Conservation (phyloP, 2,113 vertebrate species). For the Paraplagusia blochii region DNA sequence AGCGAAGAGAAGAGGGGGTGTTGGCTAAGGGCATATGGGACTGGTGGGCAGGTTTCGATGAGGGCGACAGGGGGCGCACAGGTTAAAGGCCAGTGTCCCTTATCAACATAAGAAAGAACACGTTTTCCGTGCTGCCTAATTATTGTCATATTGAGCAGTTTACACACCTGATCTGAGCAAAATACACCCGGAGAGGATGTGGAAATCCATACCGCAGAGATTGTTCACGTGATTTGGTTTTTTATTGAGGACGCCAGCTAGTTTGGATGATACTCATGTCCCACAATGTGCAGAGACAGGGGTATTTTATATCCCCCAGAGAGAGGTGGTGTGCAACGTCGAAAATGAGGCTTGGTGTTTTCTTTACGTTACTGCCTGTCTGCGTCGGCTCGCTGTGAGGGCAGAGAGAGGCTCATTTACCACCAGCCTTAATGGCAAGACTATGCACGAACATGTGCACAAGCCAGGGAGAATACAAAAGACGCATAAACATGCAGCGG, state of each 20-base stretch:
- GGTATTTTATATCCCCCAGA: slow-evolving; percentile 62
- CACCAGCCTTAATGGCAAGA: slow-evolving; percentile 35
- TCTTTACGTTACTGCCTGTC: slow-evolving; percentile 46
- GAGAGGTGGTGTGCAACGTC: slow-evolving; percentile 62
- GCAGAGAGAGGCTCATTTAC: slow-evolving; percentile 58
- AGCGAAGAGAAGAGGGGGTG: slow-evolving; percentile 15
- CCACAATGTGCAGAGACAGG: slow-evolving; percentile 57
- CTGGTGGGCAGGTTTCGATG: slow-evolving; percentile 20
- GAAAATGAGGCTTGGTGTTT: slow-evolving; percentile 65
- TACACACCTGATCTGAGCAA: slow-evolving; percentile 69
- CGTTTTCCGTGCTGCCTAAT: slow-evolving; percentile 68
- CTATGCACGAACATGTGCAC: slow-evolving; percentile 29
- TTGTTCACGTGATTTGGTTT: slow-evolving; percentile 54
- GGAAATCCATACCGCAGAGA: slow-evolving; percentile 64
- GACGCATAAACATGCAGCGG: too few relatives aligned
- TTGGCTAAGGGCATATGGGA: slow-evolving; percentile 55
- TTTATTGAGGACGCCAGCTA: slow-evolving; percentile 65
- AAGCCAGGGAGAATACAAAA: slow-evolving; percentile 24
- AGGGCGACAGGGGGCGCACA: slow-evolving; percentile 55
- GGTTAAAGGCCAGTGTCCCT: slow-evolving; percentile 75
- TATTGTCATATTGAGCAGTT: slow-evolving; percentile 79
- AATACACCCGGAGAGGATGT: slow-evolving; percentile 62
- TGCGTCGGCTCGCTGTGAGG: slow-evolving; percentile 53
- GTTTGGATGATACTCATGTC: slow-evolving; percentile 68
- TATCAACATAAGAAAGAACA: slow-evolving; percentile 80